Evolutionary conservation across 2,888 invertebrate genomes (phyloP).

Genomic region (Pyrochroa serraticornis): DNA sequence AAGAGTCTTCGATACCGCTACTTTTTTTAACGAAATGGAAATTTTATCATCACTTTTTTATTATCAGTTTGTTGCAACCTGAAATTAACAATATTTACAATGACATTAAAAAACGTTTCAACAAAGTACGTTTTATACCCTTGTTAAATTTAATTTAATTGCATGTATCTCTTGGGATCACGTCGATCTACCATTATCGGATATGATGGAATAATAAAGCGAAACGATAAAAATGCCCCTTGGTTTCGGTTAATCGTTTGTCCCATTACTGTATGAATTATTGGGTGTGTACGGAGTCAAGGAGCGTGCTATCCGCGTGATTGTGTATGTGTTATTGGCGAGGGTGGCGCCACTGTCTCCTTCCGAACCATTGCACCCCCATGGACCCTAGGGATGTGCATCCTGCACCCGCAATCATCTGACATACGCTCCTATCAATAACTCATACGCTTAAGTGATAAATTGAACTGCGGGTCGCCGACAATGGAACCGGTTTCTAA

Average conservation of each 20-base stretch:
- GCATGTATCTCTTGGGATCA: too few relatives aligned
- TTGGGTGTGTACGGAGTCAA: constrained; percentile 44
- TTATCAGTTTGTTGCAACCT: too few relatives aligned
- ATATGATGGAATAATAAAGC: background rate
- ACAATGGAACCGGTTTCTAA: background rate
- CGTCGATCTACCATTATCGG: too few relatives aligned
- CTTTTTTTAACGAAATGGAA: too few relatives aligned
- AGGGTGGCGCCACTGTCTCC: constrained; percentile 32
- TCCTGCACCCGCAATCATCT: constrained; percentile 36
- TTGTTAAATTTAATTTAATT: too few relatives aligned
- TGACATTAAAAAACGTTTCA: too few relatives aligned
- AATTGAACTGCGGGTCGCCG: constrained; percentile 28
- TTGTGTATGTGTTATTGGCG: constrained; percentile 31
- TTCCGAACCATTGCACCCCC: constrained; percentile 28
- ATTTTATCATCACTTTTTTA: too few relatives aligned
- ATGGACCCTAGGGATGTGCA: constrained; percentile 25
- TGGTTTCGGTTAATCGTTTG: constrained; percentile 41
- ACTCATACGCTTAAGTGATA: constrained; percentile 34
- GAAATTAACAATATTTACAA: too few relatives aligned
- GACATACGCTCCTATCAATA: constrained; percentile 39
- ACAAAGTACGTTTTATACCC: too few relatives aligned
- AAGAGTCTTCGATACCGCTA: too few relatives aligned
- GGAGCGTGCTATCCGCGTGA: constrained; percentile 36
- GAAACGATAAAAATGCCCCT: constrained; percentile 3
- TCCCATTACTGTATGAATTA: constrained; percentile 48